Evolutionary conservation across 2,888 invertebrate genomes (phyloP).

Genomic region (Unio pictorum): DNA sequence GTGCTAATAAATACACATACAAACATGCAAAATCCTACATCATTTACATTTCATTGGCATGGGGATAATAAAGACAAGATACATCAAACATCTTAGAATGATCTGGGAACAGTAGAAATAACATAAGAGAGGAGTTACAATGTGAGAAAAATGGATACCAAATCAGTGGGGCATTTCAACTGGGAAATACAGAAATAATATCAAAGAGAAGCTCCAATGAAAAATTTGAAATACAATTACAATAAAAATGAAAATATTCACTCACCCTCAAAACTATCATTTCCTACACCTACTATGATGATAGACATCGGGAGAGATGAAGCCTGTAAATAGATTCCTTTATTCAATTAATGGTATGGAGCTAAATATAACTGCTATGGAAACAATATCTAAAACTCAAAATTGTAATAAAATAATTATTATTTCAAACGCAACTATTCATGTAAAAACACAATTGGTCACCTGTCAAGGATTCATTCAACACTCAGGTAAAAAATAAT

Average conservation of each 20-base stretch:
- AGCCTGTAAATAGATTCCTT: constrained; percentile 63
- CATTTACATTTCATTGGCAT: no score
- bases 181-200: no score
- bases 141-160: no score
- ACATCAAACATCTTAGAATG: no score
- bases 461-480: not conserved
- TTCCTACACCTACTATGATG: constrained; percentile 68
- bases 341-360: not conserved
- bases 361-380: no score
- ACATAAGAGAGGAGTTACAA: no score
- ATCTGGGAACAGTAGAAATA: no score
- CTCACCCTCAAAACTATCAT: constrained; percentile 67
- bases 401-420: not conserved
- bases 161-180: no score
- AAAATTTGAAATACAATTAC: not conserved
- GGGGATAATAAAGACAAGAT: no score
- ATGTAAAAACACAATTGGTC: not conserved
- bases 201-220: no score
- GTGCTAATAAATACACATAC: no score
- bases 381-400: not conserved
- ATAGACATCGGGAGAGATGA: constrained; percentile 67
- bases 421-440: not conserved
- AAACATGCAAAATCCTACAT: no score
- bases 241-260: constrained; percentile 1
- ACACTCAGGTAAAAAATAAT: not conserved